These are phyloP conservation scores for Nematostella vectensis DNA, from an alignment of 92 coral and sea anemone species.

Conservation along the genomic window DNA sequence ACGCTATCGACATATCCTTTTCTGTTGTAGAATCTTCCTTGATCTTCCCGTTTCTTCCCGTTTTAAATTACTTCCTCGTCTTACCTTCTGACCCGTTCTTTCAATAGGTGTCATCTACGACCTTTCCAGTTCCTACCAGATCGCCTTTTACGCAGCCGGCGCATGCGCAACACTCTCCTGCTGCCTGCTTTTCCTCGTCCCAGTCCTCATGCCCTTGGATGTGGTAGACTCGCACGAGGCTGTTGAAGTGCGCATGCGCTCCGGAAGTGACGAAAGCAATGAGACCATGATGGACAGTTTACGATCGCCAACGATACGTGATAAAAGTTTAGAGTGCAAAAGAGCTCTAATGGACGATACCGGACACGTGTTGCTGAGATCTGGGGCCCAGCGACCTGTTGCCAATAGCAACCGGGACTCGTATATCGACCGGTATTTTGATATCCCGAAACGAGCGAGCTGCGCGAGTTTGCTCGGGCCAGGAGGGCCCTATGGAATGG, in stretches of 20 bases:
- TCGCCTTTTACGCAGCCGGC: constrained; percentile 85
- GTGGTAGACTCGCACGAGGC: background rate
- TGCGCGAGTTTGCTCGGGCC: constrained; percentile 51
- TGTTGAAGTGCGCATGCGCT: constrained; percentile 20
- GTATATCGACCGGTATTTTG: constrained; percentile 37
- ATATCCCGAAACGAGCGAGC: constrained; percentile 49
- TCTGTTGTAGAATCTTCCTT: no score
- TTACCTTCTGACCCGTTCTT: no score
- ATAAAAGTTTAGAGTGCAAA: constrained; percentile 2
- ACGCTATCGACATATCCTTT: no score
- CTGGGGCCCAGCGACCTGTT: constrained; percentile 20
- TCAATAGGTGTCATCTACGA: constrained; percentile 67
- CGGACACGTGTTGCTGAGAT: constrained; percentile 8
- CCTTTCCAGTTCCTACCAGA: constrained; percentile 72
- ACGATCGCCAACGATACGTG: constrained; percentile 16
- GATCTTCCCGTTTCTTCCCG: no score
- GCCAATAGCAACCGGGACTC: constrained; percentile 19
- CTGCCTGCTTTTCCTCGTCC: constrained; percentile 74
- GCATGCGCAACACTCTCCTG: constrained; percentile 62
- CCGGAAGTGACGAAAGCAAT: constrained; percentile 25
- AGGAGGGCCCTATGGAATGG: constrained; percentile 23
- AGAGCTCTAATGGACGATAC: constrained; percentile 3
- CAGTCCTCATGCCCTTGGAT: constrained; percentile 66
- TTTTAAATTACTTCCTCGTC: no score
- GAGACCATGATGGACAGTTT: constrained; percentile 15